Evolutionary conservation across 2,888 invertebrate species (phyloP), one percentile per base, ranked within the genome.

Genomic region (Osedax frankpressi): DNA sequence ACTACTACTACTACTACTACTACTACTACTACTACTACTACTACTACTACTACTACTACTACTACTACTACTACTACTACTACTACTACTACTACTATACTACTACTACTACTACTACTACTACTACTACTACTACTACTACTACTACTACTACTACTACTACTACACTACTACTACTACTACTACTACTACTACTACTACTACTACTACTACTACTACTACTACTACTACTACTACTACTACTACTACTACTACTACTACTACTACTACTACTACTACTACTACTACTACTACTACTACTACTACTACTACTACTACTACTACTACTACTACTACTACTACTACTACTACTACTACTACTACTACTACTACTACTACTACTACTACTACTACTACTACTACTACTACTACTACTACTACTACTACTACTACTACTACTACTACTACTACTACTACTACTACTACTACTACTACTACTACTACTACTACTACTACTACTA

Each of bases 1-100:
- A 67, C 67, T 67, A 67, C 67, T 67, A 67, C 67, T 67, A 67
- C 67, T 67, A 67, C 67, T 67, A 67, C 67, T 67, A 67, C 67
- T 67, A 67, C 67, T 67, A 67, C 67, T 67, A 67, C 67, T 67
- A 67, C 67, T 67, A 67, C 67, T 67, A 67, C 67, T 67, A 67
- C 67, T 24, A 67, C 67, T 67, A 67, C 67, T 67, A 67, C 67
- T 67, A 67, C 67, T 67, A 67, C 67, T 67, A 67, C 67, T 67
- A 67, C 67, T 67, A 67, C 67, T 67, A 67, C 67, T 67, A 67
- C 67, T 67, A 67, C 67, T 67, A 67, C 67, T 67, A 67, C 67
- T 67, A 67, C 67, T 67, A 67, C 67, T n/a, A n/a, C n/a, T n/a
- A n/a, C n/a, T n/a, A n/a, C n/a, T n/a, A n/a, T n/a, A n/a, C n/a